These are phyloP conservation scores for Zygaena filipendulae DNA, from an alignment of 2,888 invertebrate genomes.

Conservation along the genomic window DNA sequence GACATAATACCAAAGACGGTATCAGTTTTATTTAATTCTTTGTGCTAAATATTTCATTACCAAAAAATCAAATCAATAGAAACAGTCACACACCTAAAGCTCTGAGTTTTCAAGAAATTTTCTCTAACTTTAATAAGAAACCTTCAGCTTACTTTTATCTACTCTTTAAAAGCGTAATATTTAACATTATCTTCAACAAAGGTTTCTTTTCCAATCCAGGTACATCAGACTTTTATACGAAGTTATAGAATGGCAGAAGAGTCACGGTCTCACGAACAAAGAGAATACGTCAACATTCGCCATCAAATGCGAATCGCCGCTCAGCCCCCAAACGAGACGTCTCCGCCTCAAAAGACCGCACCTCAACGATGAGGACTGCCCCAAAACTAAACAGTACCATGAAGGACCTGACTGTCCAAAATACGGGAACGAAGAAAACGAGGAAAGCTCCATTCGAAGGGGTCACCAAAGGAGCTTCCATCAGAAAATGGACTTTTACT, in stretches of 20 bases:
- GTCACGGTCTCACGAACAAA: conserved; percentile 48
- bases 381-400: conserved; percentile 30
- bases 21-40: no score
- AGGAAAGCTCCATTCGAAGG: conserved; percentile 28
- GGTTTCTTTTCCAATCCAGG: no score
- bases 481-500: conserved; percentile 34
- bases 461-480: conserved; percentile 25
- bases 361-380: conserved; percentile 35
- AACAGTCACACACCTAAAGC: no score
- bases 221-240: conserved; percentile 89
- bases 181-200: no score
- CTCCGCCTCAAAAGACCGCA: conserved; percentile 43
- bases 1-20: not conserved
- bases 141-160: no score
- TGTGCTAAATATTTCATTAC: no score
- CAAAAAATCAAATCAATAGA: no score
- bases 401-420: conserved; percentile 33
- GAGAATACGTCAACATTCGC: conserved; percentile 51
- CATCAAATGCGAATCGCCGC: conserved; percentile 65
- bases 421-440: conserved; percentile 53
- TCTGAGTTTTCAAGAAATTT: no score
- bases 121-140: no score
- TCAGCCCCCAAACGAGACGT: conserved; percentile 41
- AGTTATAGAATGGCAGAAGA: conserved; percentile 91
- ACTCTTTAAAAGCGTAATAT: no score